A percentile compares a stretch with the other conserved stretches of the same genome.
Conservation (phyloP, 2,888 invertebrate species). For the Gastracanthus pulcherrimus region DNA sequence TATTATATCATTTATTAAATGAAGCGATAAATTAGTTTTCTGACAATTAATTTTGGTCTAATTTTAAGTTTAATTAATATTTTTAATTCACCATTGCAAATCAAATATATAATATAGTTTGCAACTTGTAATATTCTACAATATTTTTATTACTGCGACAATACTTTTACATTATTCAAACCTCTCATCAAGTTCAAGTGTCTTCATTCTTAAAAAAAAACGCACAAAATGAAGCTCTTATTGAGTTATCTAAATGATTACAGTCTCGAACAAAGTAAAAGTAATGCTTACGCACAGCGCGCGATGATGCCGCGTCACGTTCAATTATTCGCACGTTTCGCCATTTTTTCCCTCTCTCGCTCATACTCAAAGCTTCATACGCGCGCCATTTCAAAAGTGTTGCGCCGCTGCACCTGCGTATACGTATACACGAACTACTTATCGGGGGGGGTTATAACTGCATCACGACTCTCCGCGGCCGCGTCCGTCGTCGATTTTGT, state of each 20-base stretch:
- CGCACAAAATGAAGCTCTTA: neutral
- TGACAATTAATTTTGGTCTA: no score
- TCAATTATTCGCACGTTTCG: slow-evolving; percentile 35
- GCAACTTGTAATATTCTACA: neutral
- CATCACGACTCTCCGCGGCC: no score
- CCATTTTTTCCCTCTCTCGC: neutral
- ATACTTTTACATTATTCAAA: neutral
- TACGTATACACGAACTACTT: slow-evolving; percentile 35
- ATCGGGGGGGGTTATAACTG: slow-evolving; percentile 10
- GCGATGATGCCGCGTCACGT: neutral
- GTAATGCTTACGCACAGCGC: slow-evolving; percentile 19
- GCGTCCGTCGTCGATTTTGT: slow-evolving; percentile 42
- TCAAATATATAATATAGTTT: no score
- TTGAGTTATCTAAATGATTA: slow-evolving; percentile 48
- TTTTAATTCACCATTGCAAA: no score
- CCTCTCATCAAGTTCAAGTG: neutral
- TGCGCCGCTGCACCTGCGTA: slow-evolving; percentile 51
- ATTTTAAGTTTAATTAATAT: no score
- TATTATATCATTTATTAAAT: no score
- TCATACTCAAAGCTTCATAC: neutral
- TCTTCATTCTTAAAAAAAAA: no score
- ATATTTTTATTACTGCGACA: neutral
- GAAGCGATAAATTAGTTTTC: no score
- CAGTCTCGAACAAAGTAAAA: slow-evolving; percentile 6
- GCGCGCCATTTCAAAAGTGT: slow-evolving; percentile 18